Percentiles rank a stretch among this genome's conserved stretches.
These are phyloP conservation scores for Falco cherrug DNA, from an alignment of 2,797 vertebrate genomes.

Conservation along the genomic window DNA sequence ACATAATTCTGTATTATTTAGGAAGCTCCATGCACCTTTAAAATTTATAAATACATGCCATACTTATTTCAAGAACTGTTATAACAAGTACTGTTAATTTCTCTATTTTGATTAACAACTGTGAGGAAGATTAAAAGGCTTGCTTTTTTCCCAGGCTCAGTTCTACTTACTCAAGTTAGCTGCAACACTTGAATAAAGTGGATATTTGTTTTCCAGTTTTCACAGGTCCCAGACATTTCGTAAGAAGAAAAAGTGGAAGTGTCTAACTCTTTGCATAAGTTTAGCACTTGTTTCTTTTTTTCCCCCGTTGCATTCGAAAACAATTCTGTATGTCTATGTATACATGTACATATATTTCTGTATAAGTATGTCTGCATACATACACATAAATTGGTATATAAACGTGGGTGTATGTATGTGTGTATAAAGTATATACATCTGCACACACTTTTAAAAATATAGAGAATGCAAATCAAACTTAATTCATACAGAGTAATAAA, in stretches of 20 bases:
- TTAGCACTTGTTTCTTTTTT: background rate
- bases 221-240: background rate
- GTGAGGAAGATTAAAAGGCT: conserved; percentile 1
- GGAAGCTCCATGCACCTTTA: background rate
- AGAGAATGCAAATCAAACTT: background rate
- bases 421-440: background rate
- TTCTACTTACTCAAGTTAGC: background rate
- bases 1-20: background rate
- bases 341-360: background rate
- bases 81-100: conserved; percentile 29
- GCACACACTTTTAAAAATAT: background rate
- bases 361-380: background rate
- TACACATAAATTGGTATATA: background rate
- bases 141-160: background rate
- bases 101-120: conserved; percentile 46
- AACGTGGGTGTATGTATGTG: background rate
- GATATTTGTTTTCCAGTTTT: background rate
- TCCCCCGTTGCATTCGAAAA: background rate
- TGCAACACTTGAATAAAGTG: background rate
- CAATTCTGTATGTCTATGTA: background rate
- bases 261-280: background rate
- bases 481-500: background rate
- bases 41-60: background rate
- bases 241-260: background rate
- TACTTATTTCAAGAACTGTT: conserved; percentile 36